Base-by-base conservation (phyloP, 2,797 vertebrate genomes). In the Rhinatrema bivittatum region DNA sequence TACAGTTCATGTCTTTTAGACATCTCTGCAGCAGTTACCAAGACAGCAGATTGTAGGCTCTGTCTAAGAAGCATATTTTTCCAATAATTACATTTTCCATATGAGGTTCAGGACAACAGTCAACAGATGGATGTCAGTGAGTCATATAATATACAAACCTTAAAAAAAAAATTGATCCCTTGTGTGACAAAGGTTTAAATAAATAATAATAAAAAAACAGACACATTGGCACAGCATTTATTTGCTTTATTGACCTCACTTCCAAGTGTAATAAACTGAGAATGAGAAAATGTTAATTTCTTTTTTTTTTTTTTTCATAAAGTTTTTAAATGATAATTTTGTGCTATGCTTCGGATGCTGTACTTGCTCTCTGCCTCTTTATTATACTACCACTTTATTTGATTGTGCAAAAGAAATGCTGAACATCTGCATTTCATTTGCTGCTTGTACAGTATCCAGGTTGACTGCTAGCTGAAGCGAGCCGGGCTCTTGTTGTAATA, bases 361-460 rank as follows among this genome's bases (percentile, higher is more conserved):
- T 36, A 33, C 27, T 49, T 59, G n/a, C n/a, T n/a, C n/a, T n/a
- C n/a, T n/a, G n/a, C n/a, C n/a, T n/a, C n/a, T 29, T 26, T 42
- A 54, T 64, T 79, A 76, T 67, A 69, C 69, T 42, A 53, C 47
- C 64, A 36, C 22, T 63, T 33, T 47, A 24, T 36, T 70, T 68
- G 51, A 41, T 53, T 54, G 30, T 50, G 43, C 39, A 68, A 16
- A 16, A 50, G 49, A 66, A 68, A 64, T 1, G 1, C 57, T 53
- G 50, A 52, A 58, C 65, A 70, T 74, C 68, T 72, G 74, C 63
- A 42, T 62, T 53, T 63, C 63, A 70, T 65, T 68, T 25, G 36
- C 61, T 60, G 48, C 15, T 35, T 64, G 52, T 25, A 20, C 4
- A 7, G 47, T 70, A 46, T 64, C 53, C 42, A 62, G 29, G 24